Evolutionary conservation across 2,888 invertebrate species (phyloP).

Genomic region (Scaptodrosophila latifasciaeformis): DNA sequence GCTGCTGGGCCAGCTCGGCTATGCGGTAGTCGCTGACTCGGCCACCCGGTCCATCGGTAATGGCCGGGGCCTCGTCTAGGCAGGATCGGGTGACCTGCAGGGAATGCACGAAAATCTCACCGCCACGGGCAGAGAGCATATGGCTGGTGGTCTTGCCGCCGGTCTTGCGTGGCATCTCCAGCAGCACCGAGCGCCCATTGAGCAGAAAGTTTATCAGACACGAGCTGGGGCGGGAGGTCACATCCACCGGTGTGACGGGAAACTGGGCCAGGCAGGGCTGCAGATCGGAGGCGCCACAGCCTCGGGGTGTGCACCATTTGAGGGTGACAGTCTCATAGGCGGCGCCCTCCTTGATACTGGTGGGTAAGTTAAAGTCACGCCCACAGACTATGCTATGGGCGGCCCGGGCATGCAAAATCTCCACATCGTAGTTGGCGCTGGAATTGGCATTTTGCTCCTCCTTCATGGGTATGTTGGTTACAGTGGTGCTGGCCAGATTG

Average conservation of each 20-base stretch:
- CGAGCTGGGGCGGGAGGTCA: conserved; percentile 96
- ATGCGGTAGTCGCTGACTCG: conserved; percentile 92
- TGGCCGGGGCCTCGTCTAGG: conserved; percentile 95
- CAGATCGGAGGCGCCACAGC: conserved; percentile 85
- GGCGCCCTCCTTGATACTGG: conserved; percentile 83
- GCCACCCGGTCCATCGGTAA: conserved; percentile 95
- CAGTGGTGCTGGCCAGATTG: conserved; percentile 94
- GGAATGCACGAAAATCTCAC: conserved; percentile 96
- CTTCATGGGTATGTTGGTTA: conserved; percentile 99
- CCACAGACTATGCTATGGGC: conserved; percentile 90
- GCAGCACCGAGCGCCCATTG: conserved; percentile 92
- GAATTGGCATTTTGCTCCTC: conserved; percentile 99
- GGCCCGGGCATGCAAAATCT: conserved; percentile 91
- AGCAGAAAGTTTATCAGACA: conserved; percentile 98
- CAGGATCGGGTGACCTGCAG: conserved; percentile 89
- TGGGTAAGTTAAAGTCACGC: conserved; percentile 76
- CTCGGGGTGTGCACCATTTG: conserved; percentile 98
- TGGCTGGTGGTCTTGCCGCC: conserved; percentile 94
- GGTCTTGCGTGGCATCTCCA: conserved; percentile 91
- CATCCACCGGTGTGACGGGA: conserved; percentile 95
- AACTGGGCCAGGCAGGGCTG: conserved; percentile 90
- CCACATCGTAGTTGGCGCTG: conserved; percentile 99
- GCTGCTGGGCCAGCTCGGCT: conserved; percentile 90
- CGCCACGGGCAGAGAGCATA: conserved; percentile 93
- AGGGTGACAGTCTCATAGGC: conserved; percentile 89